Evolutionary conservation across 2,113 vertebrate genomes (phyloP).

Genomic region (Mesembrinibis cayennensis): DNA sequence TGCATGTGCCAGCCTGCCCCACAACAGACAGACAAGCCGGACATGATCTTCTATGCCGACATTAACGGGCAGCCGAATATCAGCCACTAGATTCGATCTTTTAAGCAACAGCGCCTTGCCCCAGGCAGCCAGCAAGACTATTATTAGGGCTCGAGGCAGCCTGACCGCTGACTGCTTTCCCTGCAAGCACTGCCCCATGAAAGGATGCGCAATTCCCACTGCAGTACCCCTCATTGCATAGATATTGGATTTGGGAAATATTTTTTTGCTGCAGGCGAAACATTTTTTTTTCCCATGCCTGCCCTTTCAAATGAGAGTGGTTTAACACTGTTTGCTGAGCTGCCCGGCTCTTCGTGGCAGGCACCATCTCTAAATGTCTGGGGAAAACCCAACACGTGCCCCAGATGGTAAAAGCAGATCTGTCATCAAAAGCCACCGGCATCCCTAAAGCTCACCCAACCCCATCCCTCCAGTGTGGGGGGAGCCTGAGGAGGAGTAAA

Average conservation of each 20-base stretch:
- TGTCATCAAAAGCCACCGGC: not conserved
- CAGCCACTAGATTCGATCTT: not conserved
- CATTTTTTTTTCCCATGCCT: not conserved
- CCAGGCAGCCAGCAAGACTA: not conserved
- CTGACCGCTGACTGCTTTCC: not conserved
- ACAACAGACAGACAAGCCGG: fast-evolving
- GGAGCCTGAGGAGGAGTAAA: not conserved
- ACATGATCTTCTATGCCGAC: not conserved
- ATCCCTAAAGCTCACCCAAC: not conserved
- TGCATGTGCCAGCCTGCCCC: not conserved
- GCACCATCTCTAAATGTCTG: not conserved
- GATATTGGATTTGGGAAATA: constrained; percentile 44
- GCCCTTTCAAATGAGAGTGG: not conserved
- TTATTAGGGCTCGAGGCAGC: not conserved
- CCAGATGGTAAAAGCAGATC: not conserved
- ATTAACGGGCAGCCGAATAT: not conserved
- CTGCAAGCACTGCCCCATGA: not conserved
- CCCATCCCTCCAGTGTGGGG: fast-evolving
- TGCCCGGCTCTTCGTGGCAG: not conserved
- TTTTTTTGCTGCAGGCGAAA: not conserved
- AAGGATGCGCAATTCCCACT: not conserved
- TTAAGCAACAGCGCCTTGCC: not conserved
- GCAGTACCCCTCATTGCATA: not conserved
- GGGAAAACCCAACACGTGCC: not conserved
- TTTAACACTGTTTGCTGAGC: not conserved